Evolutionary conservation across 2,797 vertebrate genomes (phyloP).

Genomic region (Gobionotothen gibberifrons): DNA sequence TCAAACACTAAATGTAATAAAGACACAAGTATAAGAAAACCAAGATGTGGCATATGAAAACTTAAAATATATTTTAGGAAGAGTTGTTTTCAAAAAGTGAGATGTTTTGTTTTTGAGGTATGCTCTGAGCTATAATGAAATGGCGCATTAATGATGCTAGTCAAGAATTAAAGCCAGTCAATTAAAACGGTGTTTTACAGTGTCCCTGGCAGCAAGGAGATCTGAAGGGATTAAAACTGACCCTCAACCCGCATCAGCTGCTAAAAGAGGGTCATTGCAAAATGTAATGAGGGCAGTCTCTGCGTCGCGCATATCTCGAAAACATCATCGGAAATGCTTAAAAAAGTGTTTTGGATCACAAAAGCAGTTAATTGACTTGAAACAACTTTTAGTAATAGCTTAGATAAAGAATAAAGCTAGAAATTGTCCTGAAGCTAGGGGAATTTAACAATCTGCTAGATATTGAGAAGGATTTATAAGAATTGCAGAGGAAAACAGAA

Average conservation of each 20-base stretch:
- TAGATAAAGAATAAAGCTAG: conserved; percentile 46
- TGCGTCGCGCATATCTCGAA: conserved; percentile 48
- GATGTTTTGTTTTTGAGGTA: conserved; percentile 32
- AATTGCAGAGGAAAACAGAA: conserved; percentile 16
- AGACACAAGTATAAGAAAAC: background rate
- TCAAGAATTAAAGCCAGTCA: conserved; percentile 59
- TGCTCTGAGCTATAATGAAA: conserved; percentile 53
- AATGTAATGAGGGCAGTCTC: conserved; percentile 66
- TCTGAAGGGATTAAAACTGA: conserved; percentile 71
- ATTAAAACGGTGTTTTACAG: conserved; percentile 63
- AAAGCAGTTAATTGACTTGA: conserved; percentile 63
- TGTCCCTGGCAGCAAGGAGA: conserved; percentile 58
- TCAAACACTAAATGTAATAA: too few species aligned
- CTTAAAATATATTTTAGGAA: conserved; percentile 14
- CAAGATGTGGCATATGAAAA: background rate
- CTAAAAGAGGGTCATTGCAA: conserved; percentile 56
- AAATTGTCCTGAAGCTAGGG: conserved; percentile 30
- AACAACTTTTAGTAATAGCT: conserved; percentile 45
- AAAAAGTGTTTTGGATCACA: conserved; percentile 53
- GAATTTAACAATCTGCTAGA: conserved; percentile 23
- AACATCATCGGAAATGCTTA: conserved; percentile 46
- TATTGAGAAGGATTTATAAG: conserved; percentile 30
- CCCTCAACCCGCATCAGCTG: conserved; percentile 61
- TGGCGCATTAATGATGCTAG: conserved; percentile 51
- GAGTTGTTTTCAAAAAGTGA: background rate